phyloP scores from a whole-genome alignment of 2,888 invertebrate species.

The Thymelicus acteon region DNA sequence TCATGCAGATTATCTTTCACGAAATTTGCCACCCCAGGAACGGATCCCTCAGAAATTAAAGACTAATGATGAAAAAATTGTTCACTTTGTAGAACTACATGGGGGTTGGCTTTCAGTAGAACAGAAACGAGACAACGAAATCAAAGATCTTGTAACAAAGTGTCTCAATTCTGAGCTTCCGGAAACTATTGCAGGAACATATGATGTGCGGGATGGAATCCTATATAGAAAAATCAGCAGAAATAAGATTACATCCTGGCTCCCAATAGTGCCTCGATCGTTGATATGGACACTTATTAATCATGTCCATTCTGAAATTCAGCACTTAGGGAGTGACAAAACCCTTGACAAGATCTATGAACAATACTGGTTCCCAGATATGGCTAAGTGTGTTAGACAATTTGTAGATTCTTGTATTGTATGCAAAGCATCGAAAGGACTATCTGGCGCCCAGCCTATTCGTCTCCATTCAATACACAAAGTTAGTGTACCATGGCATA shows the following conservation, averaged over 20 bases:
- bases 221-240: background rate
- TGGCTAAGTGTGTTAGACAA: conserved; percentile 27
- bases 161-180: background rate
- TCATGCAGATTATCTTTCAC: conserved; percentile 20
- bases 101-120: conserved; percentile 2
- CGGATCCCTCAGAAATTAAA: background rate
- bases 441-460: background rate
- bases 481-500: conserved; percentile 24
- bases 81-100: background rate
- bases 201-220: background rate
- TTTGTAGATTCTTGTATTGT: conserved; percentile 39
- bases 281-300: conserved; percentile 39
- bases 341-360: conserved; percentile 39
- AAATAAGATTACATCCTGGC: conserved; percentile 10
- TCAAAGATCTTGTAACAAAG: background rate
- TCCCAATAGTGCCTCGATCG: conserved; percentile 38
- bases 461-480: background rate
- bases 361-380: conserved; percentile 43
- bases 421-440: conserved; percentile 1
- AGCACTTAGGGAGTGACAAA: conserved; percentile 39
- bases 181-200: background rate
- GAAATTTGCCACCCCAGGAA: background rate
- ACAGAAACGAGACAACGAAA: conserved; percentile 2
- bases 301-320: conserved; percentile 36
- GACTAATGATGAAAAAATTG: background rate